Evolutionary conservation across 2,797 vertebrate species (phyloP).

Genomic region (Pseudomugil gertrudae): DNA sequence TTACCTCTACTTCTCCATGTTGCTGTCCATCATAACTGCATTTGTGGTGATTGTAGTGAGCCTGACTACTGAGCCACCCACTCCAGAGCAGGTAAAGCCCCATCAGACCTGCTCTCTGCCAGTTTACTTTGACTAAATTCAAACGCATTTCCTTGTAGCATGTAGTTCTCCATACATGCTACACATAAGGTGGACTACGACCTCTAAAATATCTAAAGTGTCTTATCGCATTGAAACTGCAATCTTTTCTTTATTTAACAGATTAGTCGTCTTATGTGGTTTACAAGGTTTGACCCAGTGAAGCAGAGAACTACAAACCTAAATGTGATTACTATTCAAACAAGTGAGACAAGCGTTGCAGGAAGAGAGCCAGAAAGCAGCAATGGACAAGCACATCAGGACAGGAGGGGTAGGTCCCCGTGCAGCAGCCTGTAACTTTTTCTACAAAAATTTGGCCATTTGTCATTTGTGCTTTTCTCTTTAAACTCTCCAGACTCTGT

Average conservation of each 20-base stretch:
- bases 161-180: slow-evolving; percentile 21
- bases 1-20: slow-evolving; percentile 93
- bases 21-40: slow-evolving; percentile 86
- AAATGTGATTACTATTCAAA: slow-evolving; percentile 9
- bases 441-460: too few species aligned
- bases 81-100: slow-evolving; percentile 83
- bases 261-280: slow-evolving; percentile 93
- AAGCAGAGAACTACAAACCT: slow-evolving; percentile 1
- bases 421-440: neutral
- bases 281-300: slow-evolving; percentile 84
- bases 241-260: slow-evolving; percentile 55
- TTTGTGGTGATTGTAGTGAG: slow-evolving; percentile 83
- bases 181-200: neutral
- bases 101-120: neutral
- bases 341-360: neutral
- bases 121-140: neutral
- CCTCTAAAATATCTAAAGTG: neutral
- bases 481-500: slow-evolving; percentile 51
- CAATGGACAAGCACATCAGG: slow-evolving; percentile 8
- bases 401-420: slow-evolving; percentile 59
- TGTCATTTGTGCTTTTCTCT: too few species aligned
- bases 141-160: neutral
- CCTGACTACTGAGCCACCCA: slow-evolving; percentile 86
- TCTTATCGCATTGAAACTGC: neutral
- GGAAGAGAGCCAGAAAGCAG: slow-evolving; percentile 17